Conservation (phyloP, 2,888 invertebrate genomes). For the Galerucella calmariensis region DNA sequence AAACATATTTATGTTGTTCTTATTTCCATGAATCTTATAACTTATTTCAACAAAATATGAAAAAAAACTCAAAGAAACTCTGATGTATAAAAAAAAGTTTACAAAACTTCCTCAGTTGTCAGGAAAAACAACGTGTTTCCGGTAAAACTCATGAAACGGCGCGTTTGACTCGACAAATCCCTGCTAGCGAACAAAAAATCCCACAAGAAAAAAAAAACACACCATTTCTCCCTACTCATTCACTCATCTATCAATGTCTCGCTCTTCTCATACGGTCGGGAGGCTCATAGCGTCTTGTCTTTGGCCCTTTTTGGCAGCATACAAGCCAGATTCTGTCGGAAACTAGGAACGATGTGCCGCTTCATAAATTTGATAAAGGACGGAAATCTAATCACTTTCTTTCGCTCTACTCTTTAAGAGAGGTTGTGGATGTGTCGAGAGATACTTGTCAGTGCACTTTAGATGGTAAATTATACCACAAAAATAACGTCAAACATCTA, state of each 20-base stretch:
- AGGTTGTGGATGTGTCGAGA: constrained; percentile 48
- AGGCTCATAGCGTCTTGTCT: constrained; percentile 37
- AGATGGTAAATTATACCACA: neutral
- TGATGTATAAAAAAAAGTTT: neutral
- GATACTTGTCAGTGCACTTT: constrained; percentile 46
- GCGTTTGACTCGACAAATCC: constrained; percentile 33
- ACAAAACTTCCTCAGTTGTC: neutral
- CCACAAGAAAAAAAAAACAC: constrained; percentile 19
- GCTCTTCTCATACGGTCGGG: constrained; percentile 29
- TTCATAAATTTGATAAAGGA: constrained; percentile 61
- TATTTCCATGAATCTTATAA: neutral
- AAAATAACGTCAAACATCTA: neutral
- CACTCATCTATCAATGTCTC: constrained; percentile 41
- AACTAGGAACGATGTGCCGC: constrained; percentile 60
- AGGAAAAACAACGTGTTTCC: constrained; percentile 13
- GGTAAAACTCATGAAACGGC: constrained; percentile 26
- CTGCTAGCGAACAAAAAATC: constrained; percentile 31
- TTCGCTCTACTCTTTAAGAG: constrained; percentile 13
- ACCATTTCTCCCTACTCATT: constrained; percentile 35
- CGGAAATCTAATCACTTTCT: constrained; percentile 54
- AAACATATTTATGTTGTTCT: too few relatives aligned
- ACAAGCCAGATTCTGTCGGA: constrained; percentile 48
- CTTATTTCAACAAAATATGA: neutral
- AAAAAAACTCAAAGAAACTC: neutral
- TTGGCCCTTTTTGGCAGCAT: constrained; percentile 42